Evolutionary conservation across 2,888 invertebrate genomes (phyloP), one percentile per base, ranked within the genome.

Genomic region (Drosophila koepferae): DNA sequence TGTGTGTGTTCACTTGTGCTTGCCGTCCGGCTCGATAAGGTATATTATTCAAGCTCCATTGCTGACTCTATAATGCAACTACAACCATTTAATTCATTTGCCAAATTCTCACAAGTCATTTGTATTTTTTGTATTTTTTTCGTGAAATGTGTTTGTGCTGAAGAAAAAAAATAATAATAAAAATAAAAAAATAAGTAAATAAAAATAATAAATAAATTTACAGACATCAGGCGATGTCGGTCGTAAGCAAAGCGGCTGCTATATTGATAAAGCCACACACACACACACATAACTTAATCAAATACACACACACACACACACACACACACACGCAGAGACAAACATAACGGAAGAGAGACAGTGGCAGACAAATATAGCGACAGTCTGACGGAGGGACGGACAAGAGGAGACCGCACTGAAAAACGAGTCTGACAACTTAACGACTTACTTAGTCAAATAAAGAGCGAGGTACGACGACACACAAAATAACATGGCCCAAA

Each of bases 391-490:
- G 38, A 43, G 58, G 48, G 20, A 66, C 28, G 43, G 18, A 55
- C 43, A 7, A n/a, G 38, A 51, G 43, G 43, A 72, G 65, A 65
- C 75, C 76, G 49, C 80, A 80, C 61, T 77, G 80, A 80, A 80
- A 77, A 77, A 71, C 80, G 80, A 89, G 82, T 84, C 82, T 80
- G 87, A 84, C 82, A 89, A 89, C 82, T 81, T 84, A 89, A 86
- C 87, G 85, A 84, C 89, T 89, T 89, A 86, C 81, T 85, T 84
- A 89, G 82, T 74, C 89, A 86, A 86, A 85, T 69, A 72, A 63
- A 81, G 49, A 34, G 49, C 12, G 49, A 49, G 49, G 72, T 83
- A 81, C 75, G 63, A 71, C 56, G 62, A 79, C 67, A 75, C 67
- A 75, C 63, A 79, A 66, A 75, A 82, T 65, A 85, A 79, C 70